Evolutionary conservation across 2,797 vertebrate genomes (phyloP).

Genomic region (Epinephelus malabaricus): DNA sequence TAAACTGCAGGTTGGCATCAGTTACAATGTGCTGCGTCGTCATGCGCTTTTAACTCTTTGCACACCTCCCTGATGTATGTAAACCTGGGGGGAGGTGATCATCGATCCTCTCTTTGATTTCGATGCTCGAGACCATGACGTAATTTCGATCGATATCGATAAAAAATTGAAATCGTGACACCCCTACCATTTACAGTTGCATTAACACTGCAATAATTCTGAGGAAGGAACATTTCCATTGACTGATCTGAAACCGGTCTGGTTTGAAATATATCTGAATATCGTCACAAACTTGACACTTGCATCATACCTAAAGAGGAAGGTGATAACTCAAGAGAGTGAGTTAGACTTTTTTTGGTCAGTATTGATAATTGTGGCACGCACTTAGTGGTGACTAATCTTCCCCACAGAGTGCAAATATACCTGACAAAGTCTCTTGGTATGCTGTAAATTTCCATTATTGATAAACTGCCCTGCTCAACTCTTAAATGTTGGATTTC

Average conservation of each 20-base stretch:
- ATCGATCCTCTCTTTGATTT: no score
- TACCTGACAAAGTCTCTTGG: constrained; percentile 13
- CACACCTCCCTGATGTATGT: no score
- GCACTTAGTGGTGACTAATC: constrained; percentile 36
- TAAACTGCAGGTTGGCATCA: no score
- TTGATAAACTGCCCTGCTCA: background rate
- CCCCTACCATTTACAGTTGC: background rate
- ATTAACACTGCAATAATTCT: constrained; percentile 1
- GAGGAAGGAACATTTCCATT: background rate
- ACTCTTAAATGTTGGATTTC: background rate
- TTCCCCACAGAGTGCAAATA: background rate
- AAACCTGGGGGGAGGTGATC: no score
- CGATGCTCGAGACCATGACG: no score
- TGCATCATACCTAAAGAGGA: background rate
- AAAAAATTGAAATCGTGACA: no score
- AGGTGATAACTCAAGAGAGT: background rate
- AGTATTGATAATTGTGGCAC: background rate
- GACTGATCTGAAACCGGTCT: background rate
- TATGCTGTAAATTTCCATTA: constrained; percentile 25
- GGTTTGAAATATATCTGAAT: background rate
- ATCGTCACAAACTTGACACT: background rate
- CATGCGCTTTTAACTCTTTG: no score
- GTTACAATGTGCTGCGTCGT: no score
- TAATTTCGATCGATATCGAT: no score
- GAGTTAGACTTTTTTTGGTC: background rate